Evolutionary conservation across 30 jellyfish, hydroid and myxozoan species (phyloP), one percentile per base, ranked within the genome.

Genomic region (Catostylus mosaicus): DNA sequence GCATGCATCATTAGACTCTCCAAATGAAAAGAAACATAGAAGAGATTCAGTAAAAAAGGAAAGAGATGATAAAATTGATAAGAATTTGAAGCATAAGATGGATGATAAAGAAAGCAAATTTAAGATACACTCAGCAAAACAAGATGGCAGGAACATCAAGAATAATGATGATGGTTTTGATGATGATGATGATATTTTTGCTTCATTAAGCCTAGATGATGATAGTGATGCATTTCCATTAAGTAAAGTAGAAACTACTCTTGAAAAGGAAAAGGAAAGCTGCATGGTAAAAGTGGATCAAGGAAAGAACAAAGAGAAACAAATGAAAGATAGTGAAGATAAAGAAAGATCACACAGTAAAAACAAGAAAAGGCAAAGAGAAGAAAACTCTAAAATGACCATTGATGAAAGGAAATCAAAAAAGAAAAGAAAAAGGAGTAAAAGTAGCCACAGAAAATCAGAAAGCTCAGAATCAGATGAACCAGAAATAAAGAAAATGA

Each of bases 381-480:
- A 7, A 2, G 84, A 57, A 4, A 23, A 12, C 30, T 45, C 67
- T 40, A 37, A 29, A 59, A 45, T 30, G 0, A 22, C 30, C 16
- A 37, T 31, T 1, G 26, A 63, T 22, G 72, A 64, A 31, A 30
- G 26, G 23, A 45, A 63, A 35, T 16, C 89, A 45, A 64, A 60
- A 54, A 80, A 80, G 51, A 80, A 67, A 54, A 36, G 84, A 14
- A 66, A 67, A 30, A 35, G 86, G 46, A 75, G 73, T 16, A 74
- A 74, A 16, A 85, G 88, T 36, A 84, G 75, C 24, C 91, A 78
- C 40, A 64, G 23, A 50, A 46, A 84, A 30, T 82, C 92, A 0
- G 31, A 73, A 51, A 82, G 85, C 31, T 34, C 85, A 24, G 96
- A 86, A 16, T 57, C 85, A 7, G 96, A 59, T 59, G 71, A 75